A percentile compares a stretch with the other conserved stretches of the same genome.
Evolutionary conservation across 2,888 invertebrate genomes (phyloP).

Genomic region (Ommatoiulus sabulosus): DNA sequence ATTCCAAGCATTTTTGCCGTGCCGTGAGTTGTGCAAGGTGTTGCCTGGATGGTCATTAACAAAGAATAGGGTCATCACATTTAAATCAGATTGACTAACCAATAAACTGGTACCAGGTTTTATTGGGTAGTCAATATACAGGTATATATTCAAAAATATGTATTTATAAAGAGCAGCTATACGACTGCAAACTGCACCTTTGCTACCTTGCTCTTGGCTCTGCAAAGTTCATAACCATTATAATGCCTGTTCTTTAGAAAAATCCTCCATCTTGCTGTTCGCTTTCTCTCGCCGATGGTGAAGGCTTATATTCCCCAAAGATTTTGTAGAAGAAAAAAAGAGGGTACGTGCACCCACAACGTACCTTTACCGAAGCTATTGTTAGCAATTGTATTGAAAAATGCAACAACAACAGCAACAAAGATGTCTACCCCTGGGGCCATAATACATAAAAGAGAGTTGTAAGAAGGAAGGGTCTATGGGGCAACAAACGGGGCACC

Average conservation of each 20-base stretch:
- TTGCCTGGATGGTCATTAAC: neutral
- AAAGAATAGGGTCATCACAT: neutral
- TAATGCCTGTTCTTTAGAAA: neutral
- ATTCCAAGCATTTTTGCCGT: neutral
- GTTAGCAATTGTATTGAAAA: conserved; percentile 46
- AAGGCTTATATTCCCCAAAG: conserved; percentile 13
- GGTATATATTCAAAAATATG: no score
- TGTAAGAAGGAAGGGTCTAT: conserved; percentile 32
- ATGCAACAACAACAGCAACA: conserved; percentile 47
- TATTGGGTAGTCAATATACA: no score
- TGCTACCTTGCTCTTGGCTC: neutral
- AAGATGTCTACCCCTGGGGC: conserved; percentile 47
- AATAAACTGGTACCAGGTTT: no score
- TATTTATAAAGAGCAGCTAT: neutral
- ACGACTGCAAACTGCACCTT: neutral
- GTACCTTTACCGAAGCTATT: conserved; percentile 49
- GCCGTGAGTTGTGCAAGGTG: neutral
- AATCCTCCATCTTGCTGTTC: neutral
- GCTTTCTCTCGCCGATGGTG: neutral
- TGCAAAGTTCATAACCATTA: conserved; percentile 3
- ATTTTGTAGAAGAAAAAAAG: neutral
- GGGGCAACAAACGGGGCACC: conserved; percentile 48
- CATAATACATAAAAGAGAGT: conserved; percentile 24
- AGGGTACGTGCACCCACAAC: conserved; percentile 46
- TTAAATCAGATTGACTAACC: no score